Conservation (phyloP, 2,888 invertebrate genomes). For the Drosophila anomalata region DNA sequence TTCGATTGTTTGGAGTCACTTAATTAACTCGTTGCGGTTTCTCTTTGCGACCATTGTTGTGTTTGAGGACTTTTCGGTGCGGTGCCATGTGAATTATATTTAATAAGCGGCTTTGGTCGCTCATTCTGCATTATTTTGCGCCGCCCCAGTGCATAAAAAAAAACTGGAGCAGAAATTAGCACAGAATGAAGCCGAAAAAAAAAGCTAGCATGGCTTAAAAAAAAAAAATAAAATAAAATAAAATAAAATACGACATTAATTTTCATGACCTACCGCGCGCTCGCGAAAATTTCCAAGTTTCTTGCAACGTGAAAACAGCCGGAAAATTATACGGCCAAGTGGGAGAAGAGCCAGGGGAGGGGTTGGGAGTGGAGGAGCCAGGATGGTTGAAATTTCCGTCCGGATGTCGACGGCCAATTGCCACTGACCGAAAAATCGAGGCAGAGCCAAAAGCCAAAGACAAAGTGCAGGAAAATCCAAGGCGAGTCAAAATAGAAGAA, state of each 20-base stretch:
- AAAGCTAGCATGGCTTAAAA: conserved; percentile 23
- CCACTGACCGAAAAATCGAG: conserved; percentile 61
- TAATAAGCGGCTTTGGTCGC: conserved; percentile 49
- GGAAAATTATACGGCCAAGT: conserved; percentile 74
- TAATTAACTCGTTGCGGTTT: conserved; percentile 64
- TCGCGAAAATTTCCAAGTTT: conserved; percentile 69
- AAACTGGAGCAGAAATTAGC: conserved; percentile 72
- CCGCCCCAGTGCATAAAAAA: conserved; percentile 19
- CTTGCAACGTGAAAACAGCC: conserved; percentile 72
- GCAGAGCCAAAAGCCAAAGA: conserved; percentile 52
- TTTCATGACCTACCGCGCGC: conserved; percentile 54
- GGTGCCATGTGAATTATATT: conserved; percentile 58
- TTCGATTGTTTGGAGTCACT: conserved; percentile 40
- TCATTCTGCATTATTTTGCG: conserved; percentile 6
- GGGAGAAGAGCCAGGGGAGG: background rate
- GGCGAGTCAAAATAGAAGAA: background rate
- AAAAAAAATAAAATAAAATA: conserved; percentile 29
- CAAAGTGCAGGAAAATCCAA: conserved; percentile 49
- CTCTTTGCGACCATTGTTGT: conserved; percentile 32
- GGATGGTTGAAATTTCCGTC: conserved; percentile 46
- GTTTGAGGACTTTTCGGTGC: conserved; percentile 31
- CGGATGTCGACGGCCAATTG: conserved; percentile 62
- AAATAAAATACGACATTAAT: conserved; percentile 62
- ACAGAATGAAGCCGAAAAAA: conserved; percentile 41
- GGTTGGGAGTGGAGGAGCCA: background rate